Evolutionary conservation across 2,113 vertebrate genomes (phyloP).

Genomic region (Hippoglossus stenolepis): DNA sequence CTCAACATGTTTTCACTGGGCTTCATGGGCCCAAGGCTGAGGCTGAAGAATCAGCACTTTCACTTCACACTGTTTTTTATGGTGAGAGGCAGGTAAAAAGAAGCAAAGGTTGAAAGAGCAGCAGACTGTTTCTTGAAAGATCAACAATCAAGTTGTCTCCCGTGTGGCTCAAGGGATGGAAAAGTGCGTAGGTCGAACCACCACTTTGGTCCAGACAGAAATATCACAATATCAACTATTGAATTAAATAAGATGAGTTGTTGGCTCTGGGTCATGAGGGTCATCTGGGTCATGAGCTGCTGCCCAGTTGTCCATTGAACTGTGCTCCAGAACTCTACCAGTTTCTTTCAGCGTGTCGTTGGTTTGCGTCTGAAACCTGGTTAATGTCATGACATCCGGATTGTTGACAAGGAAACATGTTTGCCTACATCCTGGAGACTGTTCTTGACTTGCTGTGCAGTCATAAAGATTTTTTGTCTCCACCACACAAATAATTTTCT

Average conservation of each 20-base stretch:
- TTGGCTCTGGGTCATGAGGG: too few relatives aligned
- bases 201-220: neutral
- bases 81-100: slow-evolving; percentile 1
- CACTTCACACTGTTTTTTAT: neutral
- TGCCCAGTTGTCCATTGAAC: too few relatives aligned
- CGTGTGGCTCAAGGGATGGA: neutral
- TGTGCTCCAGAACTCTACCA: too few relatives aligned
- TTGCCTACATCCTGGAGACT: neutral
- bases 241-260: neutral
- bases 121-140: neutral
- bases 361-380: too few relatives aligned
- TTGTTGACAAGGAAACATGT: neutral
- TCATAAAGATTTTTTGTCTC: neutral
- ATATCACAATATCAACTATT: neutral
- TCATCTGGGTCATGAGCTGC: too few relatives aligned
- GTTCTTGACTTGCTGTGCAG: too few relatives aligned
- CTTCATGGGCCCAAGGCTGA: slow-evolving; percentile 13
- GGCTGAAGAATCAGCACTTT: slow-evolving; percentile 39
- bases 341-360: too few relatives aligned
- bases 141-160: neutral
- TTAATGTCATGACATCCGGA: neutral
- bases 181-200: too few relatives aligned
- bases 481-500: too few relatives aligned
- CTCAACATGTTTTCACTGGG: slow-evolving; percentile 28
- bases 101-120: neutral